phyloP scores from a whole-genome alignment of 2,113 vertebrate species.

The Rhinoptilus africanus region DNA sequence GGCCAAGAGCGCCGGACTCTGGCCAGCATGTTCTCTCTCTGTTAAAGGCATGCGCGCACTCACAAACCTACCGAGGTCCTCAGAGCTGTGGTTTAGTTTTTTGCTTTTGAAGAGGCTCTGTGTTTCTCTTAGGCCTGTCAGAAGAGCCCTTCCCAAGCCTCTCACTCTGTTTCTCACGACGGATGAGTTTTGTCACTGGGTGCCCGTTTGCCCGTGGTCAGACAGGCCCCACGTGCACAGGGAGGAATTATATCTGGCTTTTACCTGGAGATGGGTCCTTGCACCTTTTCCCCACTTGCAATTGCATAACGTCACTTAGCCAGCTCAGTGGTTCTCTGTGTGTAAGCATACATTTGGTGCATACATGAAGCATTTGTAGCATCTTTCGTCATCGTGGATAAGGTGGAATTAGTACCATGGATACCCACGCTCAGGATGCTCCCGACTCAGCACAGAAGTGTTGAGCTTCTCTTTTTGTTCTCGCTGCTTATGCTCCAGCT shows the following conservation, averaged over 20 bases:
- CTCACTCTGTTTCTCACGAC: fast-evolving
- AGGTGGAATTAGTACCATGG: fast-evolving
- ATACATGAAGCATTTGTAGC: fast-evolving
- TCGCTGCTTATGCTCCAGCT: fast-evolving
- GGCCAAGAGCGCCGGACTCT: fast-evolving
- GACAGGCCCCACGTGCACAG: fast-evolving
- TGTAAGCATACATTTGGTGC: not conserved
- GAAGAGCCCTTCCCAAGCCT: not conserved
- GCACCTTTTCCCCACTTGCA: not conserved
- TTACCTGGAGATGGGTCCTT: not conserved
- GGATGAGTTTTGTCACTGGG: fast-evolving
- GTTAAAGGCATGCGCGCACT: fast-evolving
- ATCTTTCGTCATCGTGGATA: fast-evolving
- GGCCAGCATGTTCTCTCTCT: fast-evolving
- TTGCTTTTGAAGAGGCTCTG: not conserved
- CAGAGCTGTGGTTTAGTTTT: fast-evolving
- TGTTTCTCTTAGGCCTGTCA: not conserved
- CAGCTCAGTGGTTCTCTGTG: too few relatives aligned
- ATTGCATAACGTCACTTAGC: fast-evolving
- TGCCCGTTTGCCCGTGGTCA: fast-evolving
- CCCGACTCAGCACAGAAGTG: not conserved
- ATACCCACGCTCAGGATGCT: fast-evolving
- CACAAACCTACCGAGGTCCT: not conserved
- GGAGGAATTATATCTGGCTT: not conserved
- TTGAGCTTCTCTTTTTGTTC: not conserved